Base-by-base conservation (phyloP, 2,113 vertebrate genomes). In the Lagopus leucura region DNA sequence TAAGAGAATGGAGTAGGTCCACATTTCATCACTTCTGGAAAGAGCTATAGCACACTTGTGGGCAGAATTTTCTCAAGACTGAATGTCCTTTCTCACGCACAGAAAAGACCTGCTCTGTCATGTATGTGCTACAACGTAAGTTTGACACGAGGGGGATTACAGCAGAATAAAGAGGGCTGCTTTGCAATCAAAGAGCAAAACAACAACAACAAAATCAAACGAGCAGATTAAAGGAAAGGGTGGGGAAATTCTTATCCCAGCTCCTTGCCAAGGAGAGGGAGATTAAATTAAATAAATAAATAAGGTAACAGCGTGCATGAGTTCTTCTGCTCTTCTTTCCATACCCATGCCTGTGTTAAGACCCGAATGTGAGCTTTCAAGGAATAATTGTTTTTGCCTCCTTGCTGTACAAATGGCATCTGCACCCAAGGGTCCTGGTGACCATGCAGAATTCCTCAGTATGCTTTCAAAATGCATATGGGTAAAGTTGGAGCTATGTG, bases 91-190 rank as follows among this genome's bases (percentile, higher is more conserved):
- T 67, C 60, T 86, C 64, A 54, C 0, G 0, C 60, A 30, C 60
- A 30, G 64, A 48, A 58, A 0, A 42, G 77, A 66, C 21, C 16
- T 45, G 34, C 34, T 42, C 34, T 55, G 21, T 36, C 60, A 18
- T 0, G 7, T 32, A 27, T 0, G 1, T 28, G 64, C 2, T 43
- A 42, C 2, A 48, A 40, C 34, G 1, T 24, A 8, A 21, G 24
- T 12, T 2, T 4, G 74, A 48, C 43, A 48, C 24, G 2, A 30
- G 8, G 25, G 47, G 22, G 13, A 4, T 32, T 52, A 28, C 17
- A 12, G 16, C 38, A 82, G 20, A 42, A 74, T 24, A 34, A 52
- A 58, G 13, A 79, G 18, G 8, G 3, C 3, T 50, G n/a, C 7
- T 76, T 58, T 54, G 32, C 30, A 82, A 70, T 24, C 0, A 21